These are phyloP conservation scores for Acanthoscelides obtectus DNA, from an alignment of 2,888 invertebrate species.

Conservation along the genomic window DNA sequence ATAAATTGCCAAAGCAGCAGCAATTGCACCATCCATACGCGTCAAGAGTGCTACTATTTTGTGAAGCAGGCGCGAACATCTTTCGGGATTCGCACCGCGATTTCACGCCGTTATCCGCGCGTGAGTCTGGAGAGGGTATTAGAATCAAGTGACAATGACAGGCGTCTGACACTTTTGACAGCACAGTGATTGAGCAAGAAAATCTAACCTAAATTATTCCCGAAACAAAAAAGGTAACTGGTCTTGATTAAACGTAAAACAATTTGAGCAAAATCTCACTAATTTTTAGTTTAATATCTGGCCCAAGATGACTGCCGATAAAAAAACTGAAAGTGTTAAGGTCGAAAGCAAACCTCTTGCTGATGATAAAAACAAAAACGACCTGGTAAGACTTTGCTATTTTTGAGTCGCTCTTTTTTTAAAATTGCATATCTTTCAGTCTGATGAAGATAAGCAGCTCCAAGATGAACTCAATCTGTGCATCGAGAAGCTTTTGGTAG, in stretches of 20 bases:
- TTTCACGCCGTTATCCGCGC: too few relatives aligned
- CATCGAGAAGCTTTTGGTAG: slow-evolving; percentile 64
- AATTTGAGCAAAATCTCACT: neutral
- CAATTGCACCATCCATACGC: too few relatives aligned
- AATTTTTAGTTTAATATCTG: too few relatives aligned
- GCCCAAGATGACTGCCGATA: slow-evolving; percentile 30
- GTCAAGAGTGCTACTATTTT: too few relatives aligned
- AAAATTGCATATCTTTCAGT: slow-evolving; percentile 31
- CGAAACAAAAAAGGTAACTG: neutral
- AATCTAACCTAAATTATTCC: neutral
- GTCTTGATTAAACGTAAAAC: neutral
- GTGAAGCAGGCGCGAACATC: too few relatives aligned
- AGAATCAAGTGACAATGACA: too few relatives aligned
- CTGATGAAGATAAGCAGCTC: slow-evolving; percentile 69
- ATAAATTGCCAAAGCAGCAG: too few relatives aligned
- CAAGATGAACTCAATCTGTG: slow-evolving; percentile 71
- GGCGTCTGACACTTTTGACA: neutral
- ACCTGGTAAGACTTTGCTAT: slow-evolving; percentile 37
- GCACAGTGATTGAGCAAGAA: neutral
- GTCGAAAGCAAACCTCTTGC: slow-evolving; percentile 34
- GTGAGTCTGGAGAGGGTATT: too few relatives aligned
- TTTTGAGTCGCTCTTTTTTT: slow-evolving; percentile 8
- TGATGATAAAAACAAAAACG: slow-evolving; percentile 45
- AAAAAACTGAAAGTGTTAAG: slow-evolving; percentile 36
- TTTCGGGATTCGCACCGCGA: too few relatives aligned